Conservation (phyloP, 2,888 invertebrate species). For the Phyllotreta cruciferae region DNA sequence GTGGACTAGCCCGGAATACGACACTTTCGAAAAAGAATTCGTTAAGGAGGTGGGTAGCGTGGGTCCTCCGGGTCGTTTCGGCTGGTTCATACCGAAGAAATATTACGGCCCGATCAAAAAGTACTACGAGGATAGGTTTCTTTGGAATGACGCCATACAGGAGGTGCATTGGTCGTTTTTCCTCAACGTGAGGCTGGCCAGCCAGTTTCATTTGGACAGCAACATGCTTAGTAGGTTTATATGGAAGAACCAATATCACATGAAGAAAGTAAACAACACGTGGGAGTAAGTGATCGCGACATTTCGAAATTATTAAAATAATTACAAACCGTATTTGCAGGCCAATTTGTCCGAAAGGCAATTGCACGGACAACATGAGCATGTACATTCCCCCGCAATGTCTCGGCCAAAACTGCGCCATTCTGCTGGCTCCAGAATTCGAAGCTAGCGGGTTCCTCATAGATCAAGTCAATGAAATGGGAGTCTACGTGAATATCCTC, state of each 20-base stretch:
- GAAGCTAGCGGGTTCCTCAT: slow-evolving; percentile 65
- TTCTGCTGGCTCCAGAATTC: slow-evolving; percentile 63
- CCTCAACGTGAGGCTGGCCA: slow-evolving; percentile 58
- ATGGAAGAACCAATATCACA: slow-evolving; percentile 25
- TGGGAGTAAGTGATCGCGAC: slow-evolving; percentile 35
- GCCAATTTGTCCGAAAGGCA: slow-evolving; percentile 60
- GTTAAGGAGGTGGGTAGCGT: slow-evolving; percentile 64
- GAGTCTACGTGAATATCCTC: slow-evolving; percentile 70
- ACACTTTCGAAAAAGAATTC: slow-evolving; percentile 61
- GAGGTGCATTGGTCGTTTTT: slow-evolving; percentile 66
- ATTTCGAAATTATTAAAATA: not conserved
- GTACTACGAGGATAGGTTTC: slow-evolving; percentile 40
- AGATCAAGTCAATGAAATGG: slow-evolving; percentile 67
- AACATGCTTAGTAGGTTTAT: slow-evolving; percentile 28
- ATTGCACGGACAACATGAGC: slow-evolving; percentile 56
- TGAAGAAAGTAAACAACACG: slow-evolving; percentile 7
- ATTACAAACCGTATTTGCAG: slow-evolving; percentile 44
- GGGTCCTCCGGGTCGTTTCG: slow-evolving; percentile 66
- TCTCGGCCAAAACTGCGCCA: slow-evolving; percentile 56
- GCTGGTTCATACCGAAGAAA: slow-evolving; percentile 69
- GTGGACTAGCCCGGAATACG: slow-evolving; percentile 71
- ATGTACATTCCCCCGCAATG: slow-evolving; percentile 69
- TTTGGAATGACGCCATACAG: slow-evolving; percentile 48
- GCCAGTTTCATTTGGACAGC: slow-evolving; percentile 61
- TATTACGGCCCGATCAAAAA: slow-evolving; percentile 50